These are phyloP conservation scores for Cephalopholis sonnerati DNA, from an alignment of 2,113 vertebrate genomes.

Conservation along the genomic window DNA sequence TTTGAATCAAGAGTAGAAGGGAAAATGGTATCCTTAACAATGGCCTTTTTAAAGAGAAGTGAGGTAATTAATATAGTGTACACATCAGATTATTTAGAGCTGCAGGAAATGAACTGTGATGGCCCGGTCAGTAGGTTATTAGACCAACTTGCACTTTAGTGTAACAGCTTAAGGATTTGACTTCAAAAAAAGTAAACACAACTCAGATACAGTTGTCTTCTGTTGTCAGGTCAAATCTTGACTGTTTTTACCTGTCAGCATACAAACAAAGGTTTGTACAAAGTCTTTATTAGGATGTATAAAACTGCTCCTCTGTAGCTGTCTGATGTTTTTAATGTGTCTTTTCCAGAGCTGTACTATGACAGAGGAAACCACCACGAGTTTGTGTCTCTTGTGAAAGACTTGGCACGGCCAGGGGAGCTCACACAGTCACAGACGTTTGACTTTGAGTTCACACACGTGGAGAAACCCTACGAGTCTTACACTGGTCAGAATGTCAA, in stretches of 20 bases:
- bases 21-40: neutral
- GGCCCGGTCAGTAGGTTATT: neutral
- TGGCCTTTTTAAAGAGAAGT: neutral
- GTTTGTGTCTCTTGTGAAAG: slow-evolving; percentile 97
- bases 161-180: neutral
- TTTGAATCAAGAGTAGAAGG: neutral
- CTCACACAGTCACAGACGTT: slow-evolving; percentile 94
- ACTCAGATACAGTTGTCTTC: neutral
- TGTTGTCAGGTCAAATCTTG: neutral
- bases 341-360: slow-evolving; percentile 92
- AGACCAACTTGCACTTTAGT: neutral
- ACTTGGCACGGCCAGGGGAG: slow-evolving; percentile 94
- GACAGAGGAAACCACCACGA: slow-evolving; percentile 97
- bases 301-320: neutral
- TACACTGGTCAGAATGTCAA: slow-evolving; percentile 98
- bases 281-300: neutral
- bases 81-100: neutral
- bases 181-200: neutral
- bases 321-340: slow-evolving; percentile 19
- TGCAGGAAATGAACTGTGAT: neutral
- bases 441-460: slow-evolving; percentile 97
- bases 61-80: neutral
- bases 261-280: neutral
- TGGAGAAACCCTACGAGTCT: slow-evolving; percentile 97
- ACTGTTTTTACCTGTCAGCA: slow-evolving; percentile 2